phyloP scores from a whole-genome alignment of 2,113 vertebrate species.

The Eptesicus fuscus region DNA sequence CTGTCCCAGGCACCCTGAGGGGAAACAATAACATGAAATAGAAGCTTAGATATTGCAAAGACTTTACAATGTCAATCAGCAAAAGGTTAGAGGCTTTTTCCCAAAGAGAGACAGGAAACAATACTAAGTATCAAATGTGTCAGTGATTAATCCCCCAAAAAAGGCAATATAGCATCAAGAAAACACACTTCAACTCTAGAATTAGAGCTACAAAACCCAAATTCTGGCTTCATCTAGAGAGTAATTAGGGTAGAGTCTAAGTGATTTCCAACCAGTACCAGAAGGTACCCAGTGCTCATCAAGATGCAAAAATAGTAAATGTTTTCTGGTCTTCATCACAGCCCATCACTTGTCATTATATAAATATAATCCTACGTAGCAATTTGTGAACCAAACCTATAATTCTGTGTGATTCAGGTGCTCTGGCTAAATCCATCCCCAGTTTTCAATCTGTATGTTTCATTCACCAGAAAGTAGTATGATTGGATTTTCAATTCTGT shows the following conservation, averaged over 20 bases:
- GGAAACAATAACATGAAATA: neutral
- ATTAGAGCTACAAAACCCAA: neutral
- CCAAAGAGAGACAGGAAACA: neutral
- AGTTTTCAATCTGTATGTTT: neutral
- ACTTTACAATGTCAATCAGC: neutral
- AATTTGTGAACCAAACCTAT: constrained; percentile 7
- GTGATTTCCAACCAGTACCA: neutral
- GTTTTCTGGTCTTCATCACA: neutral
- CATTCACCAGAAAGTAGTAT: neutral
- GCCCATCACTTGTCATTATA: neutral
- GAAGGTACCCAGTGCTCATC: neutral
- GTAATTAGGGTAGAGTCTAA: neutral
- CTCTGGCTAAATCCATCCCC: neutral
- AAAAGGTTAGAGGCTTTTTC: neutral
- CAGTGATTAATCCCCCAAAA: neutral
- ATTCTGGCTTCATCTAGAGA: neutral
- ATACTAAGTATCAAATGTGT: neutral
- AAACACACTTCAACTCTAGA: neutral
- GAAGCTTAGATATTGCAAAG: neutral
- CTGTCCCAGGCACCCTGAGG: neutral
- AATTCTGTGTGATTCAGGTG: constrained; percentile 2
- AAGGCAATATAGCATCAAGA: neutral
- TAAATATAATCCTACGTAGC: neutral
- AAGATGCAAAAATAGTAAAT: neutral
- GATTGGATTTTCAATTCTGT: neutral